Evolutionary conservation across 2,888 invertebrate species (phyloP).

Genomic region (Siphlonurus alternatus): DNA sequence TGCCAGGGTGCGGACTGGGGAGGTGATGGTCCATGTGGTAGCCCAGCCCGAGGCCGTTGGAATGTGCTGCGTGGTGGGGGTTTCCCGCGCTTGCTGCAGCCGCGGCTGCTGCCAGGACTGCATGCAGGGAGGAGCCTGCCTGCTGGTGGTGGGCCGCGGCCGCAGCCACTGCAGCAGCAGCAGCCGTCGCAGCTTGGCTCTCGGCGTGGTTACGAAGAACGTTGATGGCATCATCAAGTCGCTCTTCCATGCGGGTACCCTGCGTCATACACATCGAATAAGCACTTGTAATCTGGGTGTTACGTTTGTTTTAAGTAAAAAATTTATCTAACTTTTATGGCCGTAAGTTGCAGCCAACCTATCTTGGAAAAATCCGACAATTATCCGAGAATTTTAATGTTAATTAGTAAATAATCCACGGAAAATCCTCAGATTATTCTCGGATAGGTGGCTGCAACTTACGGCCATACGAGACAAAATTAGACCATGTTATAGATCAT

Average conservation of each 20-base stretch:
- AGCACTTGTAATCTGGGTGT: too few species aligned
- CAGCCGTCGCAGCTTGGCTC: constrained; percentile 39
- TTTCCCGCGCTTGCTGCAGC: constrained; percentile 2
- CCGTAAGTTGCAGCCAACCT: too few species aligned
- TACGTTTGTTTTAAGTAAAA: too few species aligned
- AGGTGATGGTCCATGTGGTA: constrained; percentile 13
- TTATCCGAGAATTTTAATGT: too few species aligned
- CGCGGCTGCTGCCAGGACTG: constrained; percentile 7
- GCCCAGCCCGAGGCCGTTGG: constrained; percentile 24
- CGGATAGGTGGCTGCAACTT: too few species aligned
- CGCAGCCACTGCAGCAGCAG: constrained; percentile 7
- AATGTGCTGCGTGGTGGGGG: constrained; percentile 20
- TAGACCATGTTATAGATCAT: too few species aligned
- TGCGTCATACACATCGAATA: too few species aligned
- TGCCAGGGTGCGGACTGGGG: constrained; percentile 29
- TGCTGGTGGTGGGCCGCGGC: constrained; percentile 21
- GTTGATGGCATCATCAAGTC: constrained; percentile 88
- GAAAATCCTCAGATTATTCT: too few species aligned
- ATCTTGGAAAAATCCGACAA: too few species aligned
- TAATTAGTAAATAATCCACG: too few species aligned
- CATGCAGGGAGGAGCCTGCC: constrained; percentile 13
- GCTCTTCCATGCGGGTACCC: constrained; percentile 88
- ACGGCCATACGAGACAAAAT: too few species aligned
- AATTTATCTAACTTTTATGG: too few species aligned
- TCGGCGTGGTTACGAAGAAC: constrained; percentile 89